Conservation (phyloP, 2,888 invertebrate genomes). For the Trisateles emortualis region DNA sequence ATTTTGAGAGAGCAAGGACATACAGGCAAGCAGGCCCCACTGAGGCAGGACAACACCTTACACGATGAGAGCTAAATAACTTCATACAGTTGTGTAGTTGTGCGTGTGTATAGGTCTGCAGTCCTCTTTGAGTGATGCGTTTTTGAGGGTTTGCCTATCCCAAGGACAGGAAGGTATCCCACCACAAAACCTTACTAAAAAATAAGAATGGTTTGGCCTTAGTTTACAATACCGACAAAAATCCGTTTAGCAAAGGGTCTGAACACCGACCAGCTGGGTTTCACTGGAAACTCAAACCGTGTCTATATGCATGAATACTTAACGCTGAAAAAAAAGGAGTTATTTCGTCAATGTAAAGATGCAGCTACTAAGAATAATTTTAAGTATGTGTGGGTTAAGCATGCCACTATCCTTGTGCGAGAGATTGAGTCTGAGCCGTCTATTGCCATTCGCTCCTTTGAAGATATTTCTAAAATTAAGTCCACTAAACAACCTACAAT, state of each 20-base stretch:
- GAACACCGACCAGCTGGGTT: background rate
- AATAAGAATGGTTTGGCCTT: no score
- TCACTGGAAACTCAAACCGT: background rate
- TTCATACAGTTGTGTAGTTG: no score
- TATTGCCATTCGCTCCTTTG: constrained; percentile 5
- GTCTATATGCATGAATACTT: constrained; percentile 7
- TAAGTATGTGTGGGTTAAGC: constrained; percentile 11
- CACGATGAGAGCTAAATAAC: no score
- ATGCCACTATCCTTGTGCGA: constrained; percentile 9
- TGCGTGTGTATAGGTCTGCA: no score
- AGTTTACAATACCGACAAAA: no score
- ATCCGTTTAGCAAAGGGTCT: background rate
- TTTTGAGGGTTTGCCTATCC: no score
- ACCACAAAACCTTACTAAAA: no score
- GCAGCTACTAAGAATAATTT: constrained; percentile 1
- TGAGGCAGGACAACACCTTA: no score
- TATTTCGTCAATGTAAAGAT: constrained; percentile 11
- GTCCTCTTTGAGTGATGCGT: no score
- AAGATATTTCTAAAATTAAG: background rate
- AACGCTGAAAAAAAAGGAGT: constrained; percentile 9
- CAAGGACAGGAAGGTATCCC: no score
- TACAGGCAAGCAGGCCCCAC: no score
- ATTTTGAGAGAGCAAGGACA: no score
- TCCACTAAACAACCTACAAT: background rate
- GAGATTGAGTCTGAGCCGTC: constrained; percentile 1